A percentile compares a stretch with the other conserved stretches of the same genome.
Evolutionary conservation across 2,797 vertebrate genomes (phyloP).

Genomic region (Numenius phaeopus): DNA sequence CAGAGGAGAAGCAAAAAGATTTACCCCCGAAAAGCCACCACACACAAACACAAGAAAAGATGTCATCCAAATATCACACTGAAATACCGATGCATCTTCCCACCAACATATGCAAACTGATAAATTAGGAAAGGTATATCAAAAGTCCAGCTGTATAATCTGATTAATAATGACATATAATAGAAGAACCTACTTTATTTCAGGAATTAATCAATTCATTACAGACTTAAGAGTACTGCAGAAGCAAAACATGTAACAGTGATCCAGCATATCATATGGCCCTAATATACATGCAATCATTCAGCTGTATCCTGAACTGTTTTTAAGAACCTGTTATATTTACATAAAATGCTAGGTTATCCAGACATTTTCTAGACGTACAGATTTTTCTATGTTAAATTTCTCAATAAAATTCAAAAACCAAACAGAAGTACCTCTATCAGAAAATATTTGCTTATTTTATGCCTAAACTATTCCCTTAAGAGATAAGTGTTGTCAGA

Average conservation of each 20-base stretch:
- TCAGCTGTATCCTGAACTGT: neutral
- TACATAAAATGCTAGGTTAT: neutral
- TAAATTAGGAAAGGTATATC: neutral
- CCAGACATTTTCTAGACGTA: neutral
- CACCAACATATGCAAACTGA: neutral
- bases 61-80: neutral
- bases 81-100: neutral
- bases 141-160: neutral
- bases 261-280: neutral
- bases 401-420: neutral
- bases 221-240: neutral
- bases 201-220: slow-evolving; percentile 18
- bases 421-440: neutral
- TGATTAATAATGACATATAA: slow-evolving; percentile 21
- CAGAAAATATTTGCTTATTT: neutral
- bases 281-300: neutral
- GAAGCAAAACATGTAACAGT: neutral
- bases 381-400: neutral
- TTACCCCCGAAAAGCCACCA: neutral
- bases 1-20: neutral
- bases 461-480: neutral
- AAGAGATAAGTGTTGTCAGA: neutral
- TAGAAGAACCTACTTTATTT: slow-evolving; percentile 17
- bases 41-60: neutral
- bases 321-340: neutral